These are phyloP conservation scores for Panthera tigris DNA, from an alignment of 2,113 vertebrate genomes.

Conservation along the genomic window DNA sequence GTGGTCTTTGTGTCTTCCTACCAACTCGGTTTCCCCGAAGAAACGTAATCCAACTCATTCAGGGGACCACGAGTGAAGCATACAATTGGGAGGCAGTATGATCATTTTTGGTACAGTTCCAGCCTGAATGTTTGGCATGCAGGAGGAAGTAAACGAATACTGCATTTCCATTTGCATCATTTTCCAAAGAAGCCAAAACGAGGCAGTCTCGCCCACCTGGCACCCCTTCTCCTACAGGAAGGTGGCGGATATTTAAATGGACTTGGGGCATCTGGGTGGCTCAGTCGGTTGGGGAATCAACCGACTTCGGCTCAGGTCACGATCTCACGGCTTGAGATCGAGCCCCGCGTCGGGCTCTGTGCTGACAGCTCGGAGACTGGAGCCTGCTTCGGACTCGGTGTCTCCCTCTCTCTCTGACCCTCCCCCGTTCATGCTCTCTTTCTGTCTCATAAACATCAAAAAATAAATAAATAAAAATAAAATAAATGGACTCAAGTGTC, in stretches of 20 bases:
- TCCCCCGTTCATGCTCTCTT: no score
- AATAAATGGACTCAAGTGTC: no score
- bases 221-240: conserved; percentile 37
- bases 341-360: no score
- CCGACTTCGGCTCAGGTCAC: no score
- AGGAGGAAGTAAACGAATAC: neutral
- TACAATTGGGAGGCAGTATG: conserved; percentile 35
- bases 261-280: no score
- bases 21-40: conserved; percentile 10
- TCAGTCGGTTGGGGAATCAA: no score
- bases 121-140: neutral
- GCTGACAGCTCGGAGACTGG: no score
- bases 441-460: no score
- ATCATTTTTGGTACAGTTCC: neutral
- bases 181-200: conserved; percentile 38
- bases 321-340: no score
- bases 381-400: no score
- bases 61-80: conserved; percentile 47
- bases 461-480: no score
- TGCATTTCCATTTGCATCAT: neutral
- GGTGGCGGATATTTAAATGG: conserved; percentile 36
- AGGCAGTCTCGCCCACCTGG: neutral
- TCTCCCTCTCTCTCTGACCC: no score
- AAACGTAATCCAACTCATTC: conserved; percentile 25
- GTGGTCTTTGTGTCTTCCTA: conserved; percentile 27